Evolutionary conservation across 2,113 vertebrate species (phyloP), one percentile per base, ranked within the genome.

Genomic region (Vidua chalybeata): DNA sequence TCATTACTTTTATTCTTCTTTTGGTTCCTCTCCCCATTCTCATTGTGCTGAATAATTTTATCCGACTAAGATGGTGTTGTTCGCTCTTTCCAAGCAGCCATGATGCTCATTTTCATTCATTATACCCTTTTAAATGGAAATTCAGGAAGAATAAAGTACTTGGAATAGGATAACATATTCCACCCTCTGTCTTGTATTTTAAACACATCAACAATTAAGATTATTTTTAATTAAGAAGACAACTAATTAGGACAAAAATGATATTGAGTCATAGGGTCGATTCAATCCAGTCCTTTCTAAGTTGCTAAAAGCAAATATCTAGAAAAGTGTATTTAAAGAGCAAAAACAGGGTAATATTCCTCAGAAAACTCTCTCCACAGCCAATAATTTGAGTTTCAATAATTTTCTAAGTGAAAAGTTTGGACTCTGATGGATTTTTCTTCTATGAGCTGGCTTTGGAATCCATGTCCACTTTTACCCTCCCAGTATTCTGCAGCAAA

Each of bases 231-330:
- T 82, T 54, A n/a, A 31, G 16, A 31, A 41, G 16, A 30, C 6
- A 54, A 61, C n/a, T 39, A 39, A 31, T 75, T 48, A n/a, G 11
- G 24, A 67, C 2, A 67, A 67, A 45, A 72, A 16, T 35, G 35
- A 39, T 49, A 51, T 23, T 39, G 16, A 64, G 11, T 58, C 1
- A 0, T 64, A 55, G 61, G 15, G 20, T 31, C 0, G 0, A 39
- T 66, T 87, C 20, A 87, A 4, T 54, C 16, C 56, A 59, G 7
- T 76, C 15, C 12, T 45, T 14, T 26, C 26, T 58, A 33, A 69
- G 8, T 24, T 31, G n/a, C 11, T 92, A 52, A 62, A 71, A 71
- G 30, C 8, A 56, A 64, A 30, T 23, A 2, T 28, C 39, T n/a
- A 17, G 7, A 63, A 63, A 6, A 79, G 4, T 11, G 1, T 58